A percentile compares a stretch with the other conserved stretches of the same genome.
Evolutionary conservation across 2,888 invertebrate genomes (phyloP).

Genomic region (Machimus rusticus): DNA sequence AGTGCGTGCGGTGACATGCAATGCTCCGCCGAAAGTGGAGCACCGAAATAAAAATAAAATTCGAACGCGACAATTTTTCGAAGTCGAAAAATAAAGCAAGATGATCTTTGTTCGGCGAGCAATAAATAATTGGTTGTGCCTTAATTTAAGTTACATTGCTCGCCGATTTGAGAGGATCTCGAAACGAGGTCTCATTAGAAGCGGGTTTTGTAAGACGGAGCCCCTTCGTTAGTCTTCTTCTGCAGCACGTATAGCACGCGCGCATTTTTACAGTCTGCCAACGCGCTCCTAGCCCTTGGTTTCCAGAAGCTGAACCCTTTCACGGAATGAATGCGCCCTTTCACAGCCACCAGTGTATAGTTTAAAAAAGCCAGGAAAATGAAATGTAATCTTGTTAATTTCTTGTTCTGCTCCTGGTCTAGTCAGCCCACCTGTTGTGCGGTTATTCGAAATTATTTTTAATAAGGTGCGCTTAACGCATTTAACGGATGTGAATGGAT

Average conservation of each 20-base stretch:
- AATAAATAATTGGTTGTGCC: background rate
- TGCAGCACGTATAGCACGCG: background rate
- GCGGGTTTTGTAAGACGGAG: background rate
- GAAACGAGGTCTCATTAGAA: background rate
- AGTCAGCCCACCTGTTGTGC: background rate
- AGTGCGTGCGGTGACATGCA: background rate
- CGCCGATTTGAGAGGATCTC: background rate
- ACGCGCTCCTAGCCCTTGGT: background rate
- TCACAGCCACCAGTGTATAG: background rate
- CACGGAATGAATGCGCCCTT: background rate
- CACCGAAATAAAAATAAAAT: background rate
- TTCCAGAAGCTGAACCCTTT: background rate
- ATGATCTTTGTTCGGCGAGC: background rate
- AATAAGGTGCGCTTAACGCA: slow-evolving; percentile 35
- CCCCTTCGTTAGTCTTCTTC: background rate
- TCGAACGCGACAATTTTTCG: background rate
- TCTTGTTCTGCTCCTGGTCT: background rate
- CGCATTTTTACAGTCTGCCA: background rate
- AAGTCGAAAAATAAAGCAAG: background rate
- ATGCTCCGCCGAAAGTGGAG: background rate
- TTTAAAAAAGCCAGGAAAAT: background rate
- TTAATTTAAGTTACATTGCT: background rate
- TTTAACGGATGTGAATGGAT: slow-evolving; percentile 9
- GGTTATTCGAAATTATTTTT: slow-evolving; percentile 29
- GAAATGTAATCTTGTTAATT: slow-evolving; percentile 8